Base-by-base conservation (phyloP, 2,888 invertebrate genomes). In the Epistrophe grossulariae region DNA sequence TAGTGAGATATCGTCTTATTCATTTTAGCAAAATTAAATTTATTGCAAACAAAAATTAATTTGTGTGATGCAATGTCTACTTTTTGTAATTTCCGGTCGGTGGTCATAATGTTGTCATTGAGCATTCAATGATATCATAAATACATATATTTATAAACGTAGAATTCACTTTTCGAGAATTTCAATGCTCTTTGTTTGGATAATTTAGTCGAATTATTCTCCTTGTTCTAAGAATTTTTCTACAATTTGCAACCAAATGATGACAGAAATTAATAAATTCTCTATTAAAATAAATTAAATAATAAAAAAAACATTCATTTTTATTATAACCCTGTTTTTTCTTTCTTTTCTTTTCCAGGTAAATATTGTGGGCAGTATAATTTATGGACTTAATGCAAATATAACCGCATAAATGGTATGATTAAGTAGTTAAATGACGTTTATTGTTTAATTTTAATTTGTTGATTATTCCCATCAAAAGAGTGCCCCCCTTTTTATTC, bases 321-420 rank as follows among this genome's bases (percentile, higher is more conserved):
- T 50, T 52, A 68, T 40, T 68, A 24, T 24, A 68, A 68, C 13
- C 2, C n/a, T 40, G 7, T 10, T 73, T 38, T 50, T 28, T 40
- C 13, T 50, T 43, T 68, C 15, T 71, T 59, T 57, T 62, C 24
- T 52, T 24, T 83, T 83, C 2, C 78, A 83, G 82, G 82, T 83
- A 83, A 82, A 72, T 66, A 40, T 50, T 40, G 64, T 68, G 59
- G 50, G 60, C 59, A 45, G 43, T 43, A 43, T 6, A 1, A 45
- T 52, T 55, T 40, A 43, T 28, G 45, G 57, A 43, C 17, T 40
- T 52, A 17, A 19, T 7, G 19, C 48, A 43, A 31, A 50, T 50
- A 17, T 13, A 19, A 57, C n/a, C 24, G 4, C 40, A 40, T 60
- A 68, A 64, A 64, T 52, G 43, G 80, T 62, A 70, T 74, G 60